A percentile compares a stretch with the other conserved stretches of the same genome.
phyloP scores from a whole-genome alignment of 2,113 vertebrate species.

The Aythya baeri region DNA sequence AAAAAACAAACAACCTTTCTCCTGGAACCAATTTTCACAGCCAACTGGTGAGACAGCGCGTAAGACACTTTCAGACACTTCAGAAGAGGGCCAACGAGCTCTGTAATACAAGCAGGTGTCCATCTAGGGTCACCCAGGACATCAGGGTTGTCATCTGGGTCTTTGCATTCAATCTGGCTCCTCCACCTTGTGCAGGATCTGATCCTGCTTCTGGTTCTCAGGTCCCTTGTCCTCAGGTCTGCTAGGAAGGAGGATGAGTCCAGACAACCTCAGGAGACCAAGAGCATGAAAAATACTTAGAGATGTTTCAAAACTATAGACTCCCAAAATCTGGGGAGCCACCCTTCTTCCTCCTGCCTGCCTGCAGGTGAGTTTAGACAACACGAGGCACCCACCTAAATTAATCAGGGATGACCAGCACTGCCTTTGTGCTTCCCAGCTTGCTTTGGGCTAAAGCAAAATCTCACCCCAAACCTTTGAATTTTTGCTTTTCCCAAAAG shows the following conservation, averaged over 20 bases:
- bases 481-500: background rate
- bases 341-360: background rate
- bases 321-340: background rate
- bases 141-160: background rate
- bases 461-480: background rate
- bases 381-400: background rate
- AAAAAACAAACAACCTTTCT: background rate
- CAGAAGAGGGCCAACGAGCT: background rate
- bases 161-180: background rate
- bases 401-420: background rate
- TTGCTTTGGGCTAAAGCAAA: background rate
- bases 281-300: background rate
- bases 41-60: accelerated
- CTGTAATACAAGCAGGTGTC: background rate
- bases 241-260: background rate
- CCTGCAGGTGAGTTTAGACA: background rate
- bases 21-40: background rate
- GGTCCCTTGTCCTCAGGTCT: background rate
- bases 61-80: background rate
- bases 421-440: background rate
- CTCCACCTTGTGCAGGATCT: background rate
- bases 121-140: background rate
- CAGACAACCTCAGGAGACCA: background rate
- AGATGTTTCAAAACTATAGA: background rate
- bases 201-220: background rate